Evolutionary conservation across 2,888 invertebrate species (phyloP).

Genomic region (Leptinotarsa peninsularis): DNA sequence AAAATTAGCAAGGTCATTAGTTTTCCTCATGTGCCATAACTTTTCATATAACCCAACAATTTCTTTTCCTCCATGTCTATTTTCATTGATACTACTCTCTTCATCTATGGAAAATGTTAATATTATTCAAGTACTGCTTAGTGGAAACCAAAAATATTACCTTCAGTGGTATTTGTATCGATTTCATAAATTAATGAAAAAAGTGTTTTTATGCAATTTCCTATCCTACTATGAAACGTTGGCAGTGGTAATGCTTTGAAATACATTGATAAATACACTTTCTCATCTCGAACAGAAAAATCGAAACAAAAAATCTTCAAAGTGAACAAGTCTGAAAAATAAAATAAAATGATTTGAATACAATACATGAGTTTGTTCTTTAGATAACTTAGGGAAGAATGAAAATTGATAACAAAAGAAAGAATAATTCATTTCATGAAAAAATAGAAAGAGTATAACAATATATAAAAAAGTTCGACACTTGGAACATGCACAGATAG

Average conservation of each 20-base stretch:
- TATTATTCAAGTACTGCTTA: constrained; percentile 14
- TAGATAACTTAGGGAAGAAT: too few species aligned
- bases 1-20: constrained; percentile 2
- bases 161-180: constrained; percentile 33
- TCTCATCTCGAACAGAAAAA: constrained; percentile 50
- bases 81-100: constrained; percentile 11
- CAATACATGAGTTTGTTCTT: too few species aligned
- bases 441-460: too few species aligned
- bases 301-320: constrained; percentile 57
- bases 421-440: too few species aligned
- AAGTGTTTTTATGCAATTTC: constrained; percentile 50
- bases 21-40: constrained; percentile 29
- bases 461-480: too few species aligned
- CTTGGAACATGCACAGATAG: too few species aligned
- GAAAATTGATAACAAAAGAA: too few species aligned
- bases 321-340: constrained; percentile 55
- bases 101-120: constrained; percentile 16
- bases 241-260: constrained; percentile 55
- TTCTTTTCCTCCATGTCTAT: constrained; percentile 37
- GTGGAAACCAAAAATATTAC: constrained; percentile 26
- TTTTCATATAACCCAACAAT: constrained; percentile 39
- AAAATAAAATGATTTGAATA: constrained; percentile 12
- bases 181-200: constrained; percentile 54
- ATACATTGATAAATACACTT: constrained; percentile 54
- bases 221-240: constrained; percentile 53